Conservation (phyloP, 2,113 vertebrate genomes). For the Lathamus discolor region DNA sequence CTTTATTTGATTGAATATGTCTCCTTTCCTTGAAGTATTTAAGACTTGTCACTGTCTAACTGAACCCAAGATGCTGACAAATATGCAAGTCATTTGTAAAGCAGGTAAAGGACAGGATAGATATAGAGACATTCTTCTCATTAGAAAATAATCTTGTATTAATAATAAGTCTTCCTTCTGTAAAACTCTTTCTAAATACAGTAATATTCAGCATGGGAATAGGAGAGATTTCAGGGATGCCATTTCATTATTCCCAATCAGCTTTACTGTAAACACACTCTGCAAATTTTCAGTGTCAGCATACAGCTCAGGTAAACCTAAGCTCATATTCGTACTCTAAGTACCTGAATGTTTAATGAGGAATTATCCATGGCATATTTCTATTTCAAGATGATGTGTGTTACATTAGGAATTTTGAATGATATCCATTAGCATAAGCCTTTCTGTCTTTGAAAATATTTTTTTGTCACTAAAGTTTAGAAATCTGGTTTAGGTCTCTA, state of each 20-base stretch:
- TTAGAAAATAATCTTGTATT: slow-evolving; percentile 38
- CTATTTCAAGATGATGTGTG: not conserved
- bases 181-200: slow-evolving; percentile 36
- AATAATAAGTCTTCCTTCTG: slow-evolving; percentile 27
- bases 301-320: not conserved
- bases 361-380: not conserved
- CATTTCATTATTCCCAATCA: slow-evolving; percentile 21
- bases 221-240: not conserved
- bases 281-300: not conserved
- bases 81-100: not conserved
- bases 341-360: not conserved
- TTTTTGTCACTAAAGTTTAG: not conserved
- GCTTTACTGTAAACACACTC: slow-evolving; percentile 31
- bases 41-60: not conserved
- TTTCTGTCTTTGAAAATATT: not conserved
- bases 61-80: slow-evolving; percentile 1
- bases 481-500: slow-evolving; percentile 27
- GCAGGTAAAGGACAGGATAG: slow-evolving; percentile 20
- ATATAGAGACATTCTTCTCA: not conserved
- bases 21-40: slow-evolving; percentile 26
- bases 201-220: not conserved
- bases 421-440: not conserved
- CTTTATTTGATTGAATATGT: not conserved
- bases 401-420: not conserved
- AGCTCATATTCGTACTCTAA: not conserved